These are phyloP conservation scores for Tinamus guttatus DNA, from an alignment of 2,113 vertebrate species.

Conservation along the genomic window DNA sequence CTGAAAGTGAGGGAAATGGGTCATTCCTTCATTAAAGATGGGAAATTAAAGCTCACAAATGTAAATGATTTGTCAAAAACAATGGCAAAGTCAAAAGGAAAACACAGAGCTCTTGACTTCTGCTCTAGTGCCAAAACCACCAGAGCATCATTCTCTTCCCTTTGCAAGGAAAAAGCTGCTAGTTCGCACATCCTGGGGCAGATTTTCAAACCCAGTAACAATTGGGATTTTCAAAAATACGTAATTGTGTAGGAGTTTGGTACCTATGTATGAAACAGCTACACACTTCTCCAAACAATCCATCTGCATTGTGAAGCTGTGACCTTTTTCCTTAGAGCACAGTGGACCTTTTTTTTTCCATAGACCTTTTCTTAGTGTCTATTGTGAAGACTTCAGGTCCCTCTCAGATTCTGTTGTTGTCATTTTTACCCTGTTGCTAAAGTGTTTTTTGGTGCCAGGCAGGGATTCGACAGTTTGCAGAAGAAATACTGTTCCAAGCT, in stretches of 20 bases:
- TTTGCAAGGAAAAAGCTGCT: neutral
- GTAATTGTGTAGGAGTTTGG: neutral
- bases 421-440: neutral
- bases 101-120: neutral
- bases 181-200: neutral
- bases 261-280: neutral
- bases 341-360: neutral
- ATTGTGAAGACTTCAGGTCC: neutral
- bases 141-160: neutral
- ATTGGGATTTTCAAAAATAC: neutral
- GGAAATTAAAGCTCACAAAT: neutral
- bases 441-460: neutral
- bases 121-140: neutral
- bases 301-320: neutral
- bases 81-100: neutral
- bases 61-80: neutral
- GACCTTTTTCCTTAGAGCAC: neutral
- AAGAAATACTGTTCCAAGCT: neutral
- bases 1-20: accelerated
- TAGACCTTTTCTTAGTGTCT: accelerated
- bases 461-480: neutral
- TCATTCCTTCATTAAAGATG: neutral
- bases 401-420: neutral
- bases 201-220: neutral
- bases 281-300: neutral